Conservation (phyloP, 2,888 invertebrate genomes). For the Drosophila parthenogenetica region DNA sequence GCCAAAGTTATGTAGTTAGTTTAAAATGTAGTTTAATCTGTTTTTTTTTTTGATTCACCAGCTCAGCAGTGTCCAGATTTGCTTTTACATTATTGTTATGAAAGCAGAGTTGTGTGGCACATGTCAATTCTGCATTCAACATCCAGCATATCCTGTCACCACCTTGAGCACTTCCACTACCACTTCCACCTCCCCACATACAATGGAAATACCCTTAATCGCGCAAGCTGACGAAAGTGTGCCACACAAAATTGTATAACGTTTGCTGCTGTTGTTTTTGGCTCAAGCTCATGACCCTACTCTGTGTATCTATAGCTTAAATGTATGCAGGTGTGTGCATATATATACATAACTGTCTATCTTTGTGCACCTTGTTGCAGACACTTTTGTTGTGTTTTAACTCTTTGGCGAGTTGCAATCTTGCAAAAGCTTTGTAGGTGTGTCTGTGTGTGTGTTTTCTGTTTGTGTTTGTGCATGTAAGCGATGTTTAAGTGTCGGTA, state of each 20-base stretch:
- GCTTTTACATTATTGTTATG: conserved; percentile 41
- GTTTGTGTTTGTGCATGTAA: conserved; percentile 55
- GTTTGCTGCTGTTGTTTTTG: conserved; percentile 31
- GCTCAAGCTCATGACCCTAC: conserved; percentile 28
- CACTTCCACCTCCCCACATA: too few relatives aligned
- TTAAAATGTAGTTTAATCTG: too few relatives aligned
- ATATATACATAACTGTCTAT: neutral
- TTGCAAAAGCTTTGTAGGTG: conserved; percentile 38
- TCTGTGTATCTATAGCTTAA: conserved; percentile 7
- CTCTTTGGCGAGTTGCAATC: conserved; percentile 53
- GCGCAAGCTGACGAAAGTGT: conserved; percentile 39
- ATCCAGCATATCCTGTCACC: neutral
- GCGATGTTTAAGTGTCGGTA: conserved; percentile 65
- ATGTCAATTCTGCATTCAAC: neutral
- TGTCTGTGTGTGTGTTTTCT: conserved; percentile 23
- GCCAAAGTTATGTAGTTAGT: too few relatives aligned
- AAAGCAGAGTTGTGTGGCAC: neutral
- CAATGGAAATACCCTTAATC: conserved; percentile 13
- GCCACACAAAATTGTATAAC: conserved; percentile 43
- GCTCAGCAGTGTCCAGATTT: neutral
- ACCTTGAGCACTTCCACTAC: neutral
- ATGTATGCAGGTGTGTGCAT: neutral
- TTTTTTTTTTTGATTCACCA: too few relatives aligned
- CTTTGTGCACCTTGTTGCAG: neutral
- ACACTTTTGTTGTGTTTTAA: conserved; percentile 35